Percentiles rank a stretch among this genome's conserved stretches.
These are phyloP conservation scores for Dyspetes luteomarginatus DNA, from an alignment of 2,888 invertebrate species.

Conservation along the genomic window DNA sequence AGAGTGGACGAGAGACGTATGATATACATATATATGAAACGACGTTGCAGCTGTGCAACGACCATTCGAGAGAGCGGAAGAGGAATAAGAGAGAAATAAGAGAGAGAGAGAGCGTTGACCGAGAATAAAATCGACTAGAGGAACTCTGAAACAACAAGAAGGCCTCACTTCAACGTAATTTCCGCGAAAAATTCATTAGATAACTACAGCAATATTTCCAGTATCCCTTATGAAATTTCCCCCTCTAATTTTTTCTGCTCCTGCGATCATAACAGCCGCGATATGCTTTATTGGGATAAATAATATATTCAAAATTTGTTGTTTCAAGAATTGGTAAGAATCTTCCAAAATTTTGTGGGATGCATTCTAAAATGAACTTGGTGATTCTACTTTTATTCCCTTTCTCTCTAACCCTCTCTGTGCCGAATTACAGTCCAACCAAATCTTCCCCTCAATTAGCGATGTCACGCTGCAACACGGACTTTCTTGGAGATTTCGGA, in stretches of 20 bases:
- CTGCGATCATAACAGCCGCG: too few relatives aligned
- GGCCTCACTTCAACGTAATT: slow-evolving; percentile 33
- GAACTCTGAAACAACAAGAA: slow-evolving; percentile 53
- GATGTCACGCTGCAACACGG: slow-evolving; percentile 34
- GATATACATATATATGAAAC: slow-evolving; percentile 15
- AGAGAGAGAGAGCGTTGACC: slow-evolving; percentile 47
- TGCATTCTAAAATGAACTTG: too few relatives aligned
- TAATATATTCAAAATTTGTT: too few relatives aligned
- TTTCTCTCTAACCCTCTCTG: too few relatives aligned
- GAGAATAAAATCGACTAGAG: slow-evolving; percentile 59
- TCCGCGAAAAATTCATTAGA: slow-evolving; percentile 38
- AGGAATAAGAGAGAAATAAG: slow-evolving; percentile 7
- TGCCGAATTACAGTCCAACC: not conserved
- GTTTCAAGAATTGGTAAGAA: too few relatives aligned
- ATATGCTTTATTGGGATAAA: too few relatives aligned
- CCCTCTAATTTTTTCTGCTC: too few relatives aligned
- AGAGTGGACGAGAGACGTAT: not conserved
- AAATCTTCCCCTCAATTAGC: slow-evolving; percentile 58
- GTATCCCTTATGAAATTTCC: slow-evolving; percentile 15
- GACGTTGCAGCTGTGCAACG: slow-evolving; percentile 29
- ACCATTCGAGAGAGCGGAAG: too few relatives aligned
- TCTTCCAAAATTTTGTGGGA: too few relatives aligned
- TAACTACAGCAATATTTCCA: slow-evolving; percentile 23
- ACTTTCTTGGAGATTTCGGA: slow-evolving; percentile 34
- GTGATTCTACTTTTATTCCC: not conserved